Conservation (phyloP, 2,797 vertebrate genomes). For the Anomalospiza imberbis region DNA sequence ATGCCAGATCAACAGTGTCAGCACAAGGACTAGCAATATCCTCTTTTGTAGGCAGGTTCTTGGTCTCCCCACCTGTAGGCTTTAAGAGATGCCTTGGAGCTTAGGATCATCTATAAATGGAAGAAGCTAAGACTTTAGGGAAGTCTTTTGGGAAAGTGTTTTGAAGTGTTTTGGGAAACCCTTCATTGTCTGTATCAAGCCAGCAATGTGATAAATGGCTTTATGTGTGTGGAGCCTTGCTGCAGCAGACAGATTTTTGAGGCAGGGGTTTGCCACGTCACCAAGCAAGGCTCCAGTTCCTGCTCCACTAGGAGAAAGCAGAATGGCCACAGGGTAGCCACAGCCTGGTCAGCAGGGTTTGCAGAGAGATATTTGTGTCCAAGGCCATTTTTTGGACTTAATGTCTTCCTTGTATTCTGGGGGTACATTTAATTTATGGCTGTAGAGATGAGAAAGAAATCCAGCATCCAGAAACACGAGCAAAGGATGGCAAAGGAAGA, state of each 20-base stretch:
- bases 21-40: not conserved
- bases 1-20: not conserved
- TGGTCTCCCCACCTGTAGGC: not conserved
- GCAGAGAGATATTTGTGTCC: not conserved
- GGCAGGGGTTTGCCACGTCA: not conserved
- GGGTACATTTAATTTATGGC: not conserved
- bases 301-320: not conserved
- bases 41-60: not conserved
- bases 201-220: not conserved
- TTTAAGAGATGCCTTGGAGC: not conserved
- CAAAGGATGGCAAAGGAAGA: not conserved
- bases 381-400: not conserved
- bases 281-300: not conserved
- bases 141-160: too few relatives aligned
- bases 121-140: not conserved
- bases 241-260: not conserved
- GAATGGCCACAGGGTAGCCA: not conserved
- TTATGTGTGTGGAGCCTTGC: not conserved
- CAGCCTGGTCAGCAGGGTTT: not conserved
- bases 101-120: not conserved
- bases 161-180: not conserved
- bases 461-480: not conserved
- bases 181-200: not conserved
- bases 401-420: not conserved
- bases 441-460: not conserved